A percentile compares a stretch with the other conserved stretches of the same genome.
phyloP scores from a whole-genome alignment of 2,797 vertebrate species.

The Eulemur coronatus region DNA sequence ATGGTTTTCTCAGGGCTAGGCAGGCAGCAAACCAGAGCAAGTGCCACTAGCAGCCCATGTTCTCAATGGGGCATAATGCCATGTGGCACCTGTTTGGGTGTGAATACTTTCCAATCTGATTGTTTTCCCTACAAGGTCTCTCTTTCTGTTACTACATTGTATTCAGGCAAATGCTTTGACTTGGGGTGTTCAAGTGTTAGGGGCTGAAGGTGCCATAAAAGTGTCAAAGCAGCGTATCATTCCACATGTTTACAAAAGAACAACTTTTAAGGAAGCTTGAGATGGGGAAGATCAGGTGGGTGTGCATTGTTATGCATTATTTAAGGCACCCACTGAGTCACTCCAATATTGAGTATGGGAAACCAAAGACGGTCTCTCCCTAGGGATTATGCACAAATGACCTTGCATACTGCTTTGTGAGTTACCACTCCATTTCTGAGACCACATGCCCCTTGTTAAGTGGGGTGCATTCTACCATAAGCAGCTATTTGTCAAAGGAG shows the following conservation, averaged over 20 bases:
- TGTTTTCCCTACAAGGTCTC: conserved; percentile 7
- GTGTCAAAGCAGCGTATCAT: background rate
- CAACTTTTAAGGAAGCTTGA: background rate
- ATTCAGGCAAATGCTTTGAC: conserved; percentile 45
- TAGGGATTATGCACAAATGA: rapidly evolving
- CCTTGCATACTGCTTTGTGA: too few relatives aligned
- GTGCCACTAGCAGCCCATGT: background rate
- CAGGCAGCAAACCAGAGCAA: conserved; percentile 13
- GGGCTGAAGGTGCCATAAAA: background rate
- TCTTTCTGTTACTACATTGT: background rate
- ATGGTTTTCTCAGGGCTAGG: conserved; percentile 12
- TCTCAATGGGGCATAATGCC: conserved; percentile 34
- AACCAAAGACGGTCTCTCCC: background rate
- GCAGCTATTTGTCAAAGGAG: background rate
- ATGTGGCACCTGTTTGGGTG: background rate
- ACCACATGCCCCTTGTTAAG: background rate
- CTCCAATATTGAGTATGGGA: background rate
- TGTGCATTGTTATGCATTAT: background rate
- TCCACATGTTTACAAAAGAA: background rate
- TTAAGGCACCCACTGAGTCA: background rate
- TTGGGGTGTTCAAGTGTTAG: background rate
- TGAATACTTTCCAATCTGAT: background rate
- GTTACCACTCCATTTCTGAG: background rate
- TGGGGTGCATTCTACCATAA: background rate
- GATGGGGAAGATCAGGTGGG: background rate